Conservation (phyloP, 2,888 invertebrate genomes). For the Spisula subtruncata region DNA sequence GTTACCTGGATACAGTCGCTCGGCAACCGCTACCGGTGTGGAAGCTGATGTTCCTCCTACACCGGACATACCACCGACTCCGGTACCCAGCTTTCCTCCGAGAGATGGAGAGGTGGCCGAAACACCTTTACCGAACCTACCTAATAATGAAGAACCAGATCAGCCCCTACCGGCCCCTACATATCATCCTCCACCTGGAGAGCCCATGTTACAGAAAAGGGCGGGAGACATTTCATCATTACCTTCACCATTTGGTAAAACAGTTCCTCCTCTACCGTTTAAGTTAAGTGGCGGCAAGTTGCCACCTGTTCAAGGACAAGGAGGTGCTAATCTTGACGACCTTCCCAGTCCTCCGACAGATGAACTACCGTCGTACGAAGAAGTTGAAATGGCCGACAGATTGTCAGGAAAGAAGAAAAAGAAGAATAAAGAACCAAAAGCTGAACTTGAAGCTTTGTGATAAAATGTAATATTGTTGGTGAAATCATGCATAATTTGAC, state of each 20-base stretch:
- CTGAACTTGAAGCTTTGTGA: conserved; percentile 68
- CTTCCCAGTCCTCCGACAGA: conserved; percentile 70
- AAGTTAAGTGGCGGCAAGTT: conserved; percentile 59
- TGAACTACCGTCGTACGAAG: conserved; percentile 69
- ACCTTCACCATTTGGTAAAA: conserved; percentile 67
- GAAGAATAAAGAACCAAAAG: conserved; percentile 58
- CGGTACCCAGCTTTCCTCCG: conserved; percentile 61
- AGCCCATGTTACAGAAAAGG: conserved; percentile 67
- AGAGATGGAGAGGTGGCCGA: conserved; percentile 48
- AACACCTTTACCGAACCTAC: conserved; percentile 57
- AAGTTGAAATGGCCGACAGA: conserved; percentile 73
- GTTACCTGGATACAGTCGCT: conserved; percentile 48
- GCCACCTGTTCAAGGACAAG: conserved; percentile 56
- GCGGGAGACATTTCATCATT: conserved; percentile 64
- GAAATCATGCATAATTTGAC: conserved; percentile 2
- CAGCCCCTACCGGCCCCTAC: conserved; percentile 69
- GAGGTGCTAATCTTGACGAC: conserved; percentile 65
- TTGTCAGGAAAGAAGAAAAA: conserved; percentile 72
- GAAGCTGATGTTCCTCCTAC: conserved; percentile 65
- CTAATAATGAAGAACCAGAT: conserved; percentile 53
- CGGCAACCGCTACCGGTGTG: conserved; percentile 68
- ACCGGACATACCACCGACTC: conserved; percentile 65
- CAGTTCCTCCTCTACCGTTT: conserved; percentile 65
- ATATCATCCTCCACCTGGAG: conserved; percentile 74
- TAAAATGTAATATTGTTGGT: conserved; percentile 4